Percentiles rank a stretch among this genome's conserved stretches.
Evolutionary conservation across 2,113 vertebrate genomes (phyloP).

Genomic region (Euleptes europaea): DNA sequence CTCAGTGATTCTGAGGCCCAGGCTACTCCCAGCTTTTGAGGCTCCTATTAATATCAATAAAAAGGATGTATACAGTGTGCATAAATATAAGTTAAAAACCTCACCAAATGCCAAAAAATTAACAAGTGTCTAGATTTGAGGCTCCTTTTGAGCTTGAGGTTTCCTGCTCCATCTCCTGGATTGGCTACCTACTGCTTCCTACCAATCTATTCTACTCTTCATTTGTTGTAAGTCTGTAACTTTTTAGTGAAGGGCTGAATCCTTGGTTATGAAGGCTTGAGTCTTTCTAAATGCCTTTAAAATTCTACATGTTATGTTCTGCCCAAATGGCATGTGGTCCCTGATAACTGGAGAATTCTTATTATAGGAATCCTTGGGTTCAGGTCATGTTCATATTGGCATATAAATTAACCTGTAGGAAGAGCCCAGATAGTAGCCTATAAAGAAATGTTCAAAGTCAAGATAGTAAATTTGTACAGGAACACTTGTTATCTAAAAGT

Average conservation of each 20-base stretch:
- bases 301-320: neutral
- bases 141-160: too few relatives aligned
- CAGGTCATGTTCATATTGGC: neutral
- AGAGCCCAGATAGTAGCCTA: neutral
- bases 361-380: neutral
- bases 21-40: too few relatives aligned
- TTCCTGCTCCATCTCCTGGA: too few relatives aligned
- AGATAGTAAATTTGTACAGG: conserved; percentile 10
- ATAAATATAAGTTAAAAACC: too few relatives aligned
- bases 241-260: neutral
- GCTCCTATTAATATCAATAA: too few relatives aligned
- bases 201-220: neutral
- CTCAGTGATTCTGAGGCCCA: too few relatives aligned
- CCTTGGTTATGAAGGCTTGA: neutral
- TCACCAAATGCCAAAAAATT: too few relatives aligned
- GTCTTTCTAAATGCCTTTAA: neutral
- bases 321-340: neutral
- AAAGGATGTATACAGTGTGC: too few relatives aligned
- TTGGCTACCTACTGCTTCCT: neutral
- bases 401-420: neutral
- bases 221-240: neutral
- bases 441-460: neutral
- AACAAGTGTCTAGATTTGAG: too few relatives aligned
- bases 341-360: neutral
- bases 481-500: neutral